Percentiles rank a stretch among this genome's conserved stretches.
Evolutionary conservation across 2,113 vertebrate species (phyloP).

Genomic region (Plecturocebus donacophilus): DNA sequence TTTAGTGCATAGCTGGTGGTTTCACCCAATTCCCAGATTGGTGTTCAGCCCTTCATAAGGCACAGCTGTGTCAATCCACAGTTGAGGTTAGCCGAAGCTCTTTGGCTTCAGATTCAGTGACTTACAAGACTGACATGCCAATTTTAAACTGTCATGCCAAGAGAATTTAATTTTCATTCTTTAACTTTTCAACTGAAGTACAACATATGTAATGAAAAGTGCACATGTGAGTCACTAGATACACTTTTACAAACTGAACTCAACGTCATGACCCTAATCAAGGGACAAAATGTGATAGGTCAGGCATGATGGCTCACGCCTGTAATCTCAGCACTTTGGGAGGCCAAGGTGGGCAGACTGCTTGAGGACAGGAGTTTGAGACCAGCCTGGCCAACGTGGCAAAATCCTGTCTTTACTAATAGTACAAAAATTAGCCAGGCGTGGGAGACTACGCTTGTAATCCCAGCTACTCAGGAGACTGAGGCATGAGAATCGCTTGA

Average conservation of each 20-base stretch:
- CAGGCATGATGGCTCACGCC: too few relatives aligned
- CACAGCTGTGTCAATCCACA: not conserved
- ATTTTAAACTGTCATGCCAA: not conserved
- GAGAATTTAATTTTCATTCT: not conserved
- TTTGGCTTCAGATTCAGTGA: not conserved
- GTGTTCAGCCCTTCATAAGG: not conserved
- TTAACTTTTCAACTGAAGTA: not conserved
- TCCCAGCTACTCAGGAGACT: too few relatives aligned
- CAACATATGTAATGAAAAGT: not conserved
- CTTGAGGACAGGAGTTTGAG: too few relatives aligned
- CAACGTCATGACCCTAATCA: not conserved
- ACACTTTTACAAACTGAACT: not conserved
- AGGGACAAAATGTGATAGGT: not conserved
- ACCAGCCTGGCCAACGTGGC: too few relatives aligned
- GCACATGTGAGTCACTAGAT: not conserved
- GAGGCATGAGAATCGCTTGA: too few relatives aligned
- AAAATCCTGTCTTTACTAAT: too few relatives aligned
- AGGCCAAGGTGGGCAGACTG: too few relatives aligned
- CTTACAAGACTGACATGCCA: not conserved
- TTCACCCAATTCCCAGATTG: not conserved
- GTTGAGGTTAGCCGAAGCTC: not conserved
- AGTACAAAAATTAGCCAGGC: too few relatives aligned
- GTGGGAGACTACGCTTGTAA: too few relatives aligned
- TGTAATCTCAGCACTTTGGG: too few relatives aligned
- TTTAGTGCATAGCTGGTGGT: not conserved